Evolutionary conservation across 1,140 invertebrate genomes (phyloP).

Genomic region (Drosophila novamexicana): DNA sequence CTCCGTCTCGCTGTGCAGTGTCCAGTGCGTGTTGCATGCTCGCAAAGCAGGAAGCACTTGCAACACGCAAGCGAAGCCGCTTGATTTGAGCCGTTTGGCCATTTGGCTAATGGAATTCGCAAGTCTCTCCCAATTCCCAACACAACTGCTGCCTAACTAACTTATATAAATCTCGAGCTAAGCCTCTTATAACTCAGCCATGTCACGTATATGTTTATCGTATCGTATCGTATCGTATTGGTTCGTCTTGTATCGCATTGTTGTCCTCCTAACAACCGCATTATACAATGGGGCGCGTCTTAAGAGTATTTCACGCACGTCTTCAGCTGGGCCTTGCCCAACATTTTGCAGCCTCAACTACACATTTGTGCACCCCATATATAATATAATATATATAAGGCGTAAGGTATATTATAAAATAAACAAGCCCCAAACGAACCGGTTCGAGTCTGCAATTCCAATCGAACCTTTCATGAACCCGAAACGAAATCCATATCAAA

Average conservation of each 20-base stretch:
- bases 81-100: conserved; percentile 57
- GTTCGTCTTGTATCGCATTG: conserved; percentile 8
- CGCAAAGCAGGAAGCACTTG: conserved; percentile 75
- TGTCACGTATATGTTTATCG: conserved; percentile 40
- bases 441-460: too few relatives aligned
- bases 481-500: too few relatives aligned
- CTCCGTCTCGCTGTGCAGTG: conserved; percentile 22
- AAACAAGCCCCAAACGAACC: too few relatives aligned
- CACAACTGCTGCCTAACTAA: conserved; percentile 2
- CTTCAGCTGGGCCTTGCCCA: conserved; percentile 36
- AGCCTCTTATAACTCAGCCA: conserved; percentile 48
- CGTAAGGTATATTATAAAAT: background rate
- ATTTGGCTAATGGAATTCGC: conserved; percentile 55
- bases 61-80: conserved; percentile 68
- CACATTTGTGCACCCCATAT: background rate
- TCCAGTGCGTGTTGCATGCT: conserved; percentile 72
- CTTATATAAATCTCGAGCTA: conserved; percentile 52
- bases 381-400: background rate
- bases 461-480: too few relatives aligned
- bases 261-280: conserved; percentile 13
- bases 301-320: conserved; percentile 64
- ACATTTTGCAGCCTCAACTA: conserved; percentile 21
- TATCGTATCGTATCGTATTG: conserved; percentile 8
- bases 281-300: conserved; percentile 37
- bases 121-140: conserved; percentile 22